Percentiles rank a stretch among this genome's conserved stretches.
Conservation (phyloP, 2,888 invertebrate species). For the Sphaerophoria rueppellii region DNA sequence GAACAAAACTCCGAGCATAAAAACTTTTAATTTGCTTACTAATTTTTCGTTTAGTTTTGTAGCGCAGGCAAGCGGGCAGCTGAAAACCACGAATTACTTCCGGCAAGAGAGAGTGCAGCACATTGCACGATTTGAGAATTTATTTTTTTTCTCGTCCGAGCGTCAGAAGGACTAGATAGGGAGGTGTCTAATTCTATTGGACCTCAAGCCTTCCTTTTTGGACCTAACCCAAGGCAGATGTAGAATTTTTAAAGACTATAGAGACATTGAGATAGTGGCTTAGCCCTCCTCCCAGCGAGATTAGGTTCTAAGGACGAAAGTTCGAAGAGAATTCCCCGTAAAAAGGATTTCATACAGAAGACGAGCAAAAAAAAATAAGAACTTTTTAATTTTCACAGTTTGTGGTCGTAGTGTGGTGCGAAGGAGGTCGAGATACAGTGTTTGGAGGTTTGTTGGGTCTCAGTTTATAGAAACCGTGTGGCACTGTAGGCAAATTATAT, state of each 20-base stretch:
- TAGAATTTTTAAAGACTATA: background rate
- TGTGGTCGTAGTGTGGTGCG: conserved; percentile 5
- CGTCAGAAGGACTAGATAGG: conserved; percentile 33
- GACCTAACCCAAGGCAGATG: conserved; percentile 4
- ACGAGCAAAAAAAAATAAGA: too few relatives aligned
- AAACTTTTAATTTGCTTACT: conserved; percentile 71
- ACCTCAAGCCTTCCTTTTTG: conserved; percentile 14
- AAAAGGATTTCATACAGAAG: conserved; percentile 53
- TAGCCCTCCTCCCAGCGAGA: conserved; percentile 22
- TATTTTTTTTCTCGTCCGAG: conserved; percentile 26
- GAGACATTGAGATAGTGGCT: conserved; percentile 10
- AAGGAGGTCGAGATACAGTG: background rate
- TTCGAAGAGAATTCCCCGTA: conserved; percentile 46
- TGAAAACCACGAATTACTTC: conserved; percentile 68
- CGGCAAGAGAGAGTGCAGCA: conserved; percentile 31
- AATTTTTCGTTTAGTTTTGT: conserved; percentile 58
- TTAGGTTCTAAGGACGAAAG: conserved; percentile 58
- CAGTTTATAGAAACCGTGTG: background rate
- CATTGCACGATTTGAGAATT: conserved; percentile 1
- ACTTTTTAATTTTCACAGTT: conserved; percentile 66
- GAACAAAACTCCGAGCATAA: conserved; percentile 18
- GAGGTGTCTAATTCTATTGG: conserved; percentile 7
- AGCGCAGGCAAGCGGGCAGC: conserved; percentile 48
- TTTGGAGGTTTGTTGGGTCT: background rate
- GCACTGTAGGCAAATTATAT: conserved; percentile 58